Percentiles rank a stretch among this genome's conserved stretches.
phyloP scores from a whole-genome alignment of 2,113 vertebrate species.

The Eolophus roseicapilla region DNA sequence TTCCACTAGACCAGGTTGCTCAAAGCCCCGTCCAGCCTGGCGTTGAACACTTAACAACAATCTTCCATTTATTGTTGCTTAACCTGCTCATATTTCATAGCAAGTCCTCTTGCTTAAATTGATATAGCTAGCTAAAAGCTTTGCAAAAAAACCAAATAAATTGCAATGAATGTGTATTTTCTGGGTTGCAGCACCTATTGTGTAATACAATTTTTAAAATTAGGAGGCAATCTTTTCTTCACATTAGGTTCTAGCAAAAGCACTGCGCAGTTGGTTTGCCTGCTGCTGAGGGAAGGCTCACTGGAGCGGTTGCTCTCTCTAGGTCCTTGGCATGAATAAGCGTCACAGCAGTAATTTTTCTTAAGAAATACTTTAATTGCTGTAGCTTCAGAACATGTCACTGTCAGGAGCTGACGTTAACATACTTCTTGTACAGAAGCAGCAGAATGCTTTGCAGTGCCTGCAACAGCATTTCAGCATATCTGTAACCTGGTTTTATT shows the following conservation, averaged over 20 bases:
- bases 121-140: neutral
- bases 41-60: neutral
- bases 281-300: neutral
- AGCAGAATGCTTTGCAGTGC: neutral
- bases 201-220: neutral
- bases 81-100: neutral
- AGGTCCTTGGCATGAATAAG: neutral
- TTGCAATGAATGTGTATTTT: neutral
- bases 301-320: neutral
- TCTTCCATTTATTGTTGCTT: neutral
- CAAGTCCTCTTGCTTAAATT: neutral
- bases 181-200: neutral
- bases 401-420: neutral
- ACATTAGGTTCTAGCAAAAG: neutral
- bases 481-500: neutral
- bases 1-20: neutral
- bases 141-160: neutral
- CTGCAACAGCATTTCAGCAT: neutral
- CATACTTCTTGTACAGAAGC: neutral
- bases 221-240: neutral
- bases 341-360: neutral
- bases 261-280: neutral
- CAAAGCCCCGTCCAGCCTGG: neutral
- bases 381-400: neutral
- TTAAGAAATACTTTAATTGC: conserved; percentile 6